A percentile compares a stretch with the other conserved stretches of the same genome.
Evolutionary conservation across 64 coral and sea anemone genomes (phyloP).

Genomic region (Dendrophyllia cribrosa): DNA sequence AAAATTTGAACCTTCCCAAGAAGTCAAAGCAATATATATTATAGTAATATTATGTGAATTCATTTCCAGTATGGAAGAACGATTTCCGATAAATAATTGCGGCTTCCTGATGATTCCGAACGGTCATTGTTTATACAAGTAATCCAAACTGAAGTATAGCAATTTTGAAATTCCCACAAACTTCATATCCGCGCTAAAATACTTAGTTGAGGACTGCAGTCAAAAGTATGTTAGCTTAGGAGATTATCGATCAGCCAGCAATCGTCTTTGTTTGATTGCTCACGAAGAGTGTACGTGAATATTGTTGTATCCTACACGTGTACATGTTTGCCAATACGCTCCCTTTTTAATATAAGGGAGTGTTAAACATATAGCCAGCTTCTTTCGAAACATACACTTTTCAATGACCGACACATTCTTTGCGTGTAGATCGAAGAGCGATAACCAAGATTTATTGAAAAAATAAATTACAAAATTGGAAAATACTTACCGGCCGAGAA

Average conservation of each 20-base stretch:
- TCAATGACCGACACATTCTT: background rate
- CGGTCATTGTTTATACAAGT: slow-evolving; percentile 2
- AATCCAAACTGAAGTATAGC: background rate
- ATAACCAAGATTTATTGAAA: background rate
- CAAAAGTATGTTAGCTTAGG: background rate
- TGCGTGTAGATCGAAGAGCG: background rate
- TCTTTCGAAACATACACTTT: background rate
- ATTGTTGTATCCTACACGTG: background rate
- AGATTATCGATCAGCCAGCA: background rate
- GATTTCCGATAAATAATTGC: background rate
- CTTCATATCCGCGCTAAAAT: background rate
- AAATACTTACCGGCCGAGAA: slow-evolving; percentile 75
- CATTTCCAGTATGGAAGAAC: background rate
- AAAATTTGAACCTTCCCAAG: background rate
- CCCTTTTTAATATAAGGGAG: background rate
- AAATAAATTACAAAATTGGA: background rate
- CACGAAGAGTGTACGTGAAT: background rate
- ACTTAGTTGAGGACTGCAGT: background rate
- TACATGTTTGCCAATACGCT: background rate
- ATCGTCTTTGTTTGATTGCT: background rate
- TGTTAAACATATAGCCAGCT: background rate
- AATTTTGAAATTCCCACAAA: slow-evolving; percentile 3
- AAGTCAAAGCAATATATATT: background rate
- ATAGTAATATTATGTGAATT: background rate
- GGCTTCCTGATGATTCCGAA: background rate